phyloP scores from a whole-genome alignment of 2,888 invertebrate genomes.

The Plutella xylostella region DNA sequence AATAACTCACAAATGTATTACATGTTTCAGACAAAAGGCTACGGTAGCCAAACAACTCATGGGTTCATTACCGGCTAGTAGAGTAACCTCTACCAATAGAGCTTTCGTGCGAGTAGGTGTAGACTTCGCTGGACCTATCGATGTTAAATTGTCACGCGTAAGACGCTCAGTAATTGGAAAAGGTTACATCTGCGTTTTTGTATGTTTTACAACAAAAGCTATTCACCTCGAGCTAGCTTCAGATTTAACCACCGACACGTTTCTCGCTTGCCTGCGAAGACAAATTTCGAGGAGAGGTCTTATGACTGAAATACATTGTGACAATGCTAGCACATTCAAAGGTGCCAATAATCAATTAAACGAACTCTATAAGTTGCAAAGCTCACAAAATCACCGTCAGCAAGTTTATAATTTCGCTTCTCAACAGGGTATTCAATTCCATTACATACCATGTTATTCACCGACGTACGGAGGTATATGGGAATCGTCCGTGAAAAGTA shows the following conservation, averaged over 20 bases:
- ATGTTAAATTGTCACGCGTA: conserved; percentile 11
- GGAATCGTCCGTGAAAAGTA: no score
- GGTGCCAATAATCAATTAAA: conserved; percentile 4
- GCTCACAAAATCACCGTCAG: not conserved
- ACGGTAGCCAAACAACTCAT: conserved; percentile 14
- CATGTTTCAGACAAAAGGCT: conserved; percentile 18
- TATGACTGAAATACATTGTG: not conserved
- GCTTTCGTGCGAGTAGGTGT: conserved; percentile 15
- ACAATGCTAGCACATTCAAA: conserved; percentile 3
- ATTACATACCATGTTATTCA: conserved; percentile 22
- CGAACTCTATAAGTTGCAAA: not conserved
- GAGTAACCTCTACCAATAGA: conserved; percentile 10
- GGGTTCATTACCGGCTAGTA: conserved; percentile 14
- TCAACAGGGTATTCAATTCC: conserved; percentile 7
- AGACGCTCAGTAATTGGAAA: conserved; percentile 12
- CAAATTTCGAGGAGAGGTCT: not conserved
- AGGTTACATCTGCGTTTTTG: conserved; percentile 16
- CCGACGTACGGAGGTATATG: no score
- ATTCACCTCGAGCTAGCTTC: conserved; percentile 10
- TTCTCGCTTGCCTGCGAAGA: not conserved
- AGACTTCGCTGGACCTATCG: conserved; percentile 17
- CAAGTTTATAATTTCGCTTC: not conserved
- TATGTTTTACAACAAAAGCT: conserved; percentile 16
- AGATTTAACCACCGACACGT: not conserved
- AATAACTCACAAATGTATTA: conserved; percentile 16